Conservation (phyloP, 2,797 vertebrate species). For the Hipposideros larvatus region DNA sequence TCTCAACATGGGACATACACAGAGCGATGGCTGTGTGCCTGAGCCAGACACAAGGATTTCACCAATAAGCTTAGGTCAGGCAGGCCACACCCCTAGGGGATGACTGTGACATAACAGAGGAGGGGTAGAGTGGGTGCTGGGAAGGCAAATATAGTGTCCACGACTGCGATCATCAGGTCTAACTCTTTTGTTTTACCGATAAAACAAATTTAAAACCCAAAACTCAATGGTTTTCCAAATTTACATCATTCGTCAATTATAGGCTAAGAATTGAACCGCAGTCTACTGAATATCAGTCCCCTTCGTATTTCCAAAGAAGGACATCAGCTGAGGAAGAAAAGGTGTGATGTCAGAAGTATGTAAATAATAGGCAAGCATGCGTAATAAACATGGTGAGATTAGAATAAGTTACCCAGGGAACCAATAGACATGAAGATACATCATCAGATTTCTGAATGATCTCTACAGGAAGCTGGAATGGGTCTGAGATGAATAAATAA, state of each 20-base stretch:
- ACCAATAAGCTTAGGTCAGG: not conserved
- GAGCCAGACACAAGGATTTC: not conserved
- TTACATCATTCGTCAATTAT: not conserved
- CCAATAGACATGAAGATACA: not conserved
- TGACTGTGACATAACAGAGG: not conserved
- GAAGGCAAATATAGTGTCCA: not conserved
- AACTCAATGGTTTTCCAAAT: not conserved
- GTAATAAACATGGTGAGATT: not conserved
- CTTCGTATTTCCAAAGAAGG: not conserved
- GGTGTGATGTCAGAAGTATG: not conserved
- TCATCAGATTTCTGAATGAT: not conserved
- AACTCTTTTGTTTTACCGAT: not conserved
- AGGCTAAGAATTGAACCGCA: not conserved
- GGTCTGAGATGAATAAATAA: too few species aligned
- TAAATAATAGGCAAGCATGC: not conserved
- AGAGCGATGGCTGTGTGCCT: not conserved
- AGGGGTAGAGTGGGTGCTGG: not conserved
- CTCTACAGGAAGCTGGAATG: not conserved
- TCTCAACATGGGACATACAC: not conserved
- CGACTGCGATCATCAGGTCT: not conserved
- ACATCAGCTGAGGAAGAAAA: not conserved
- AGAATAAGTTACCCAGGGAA: not conserved
- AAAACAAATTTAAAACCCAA: not conserved
- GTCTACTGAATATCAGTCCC: not conserved
- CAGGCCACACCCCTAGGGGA: not conserved